Conservation (phyloP, 2,888 invertebrate genomes). For the Drosophila formosana region DNA sequence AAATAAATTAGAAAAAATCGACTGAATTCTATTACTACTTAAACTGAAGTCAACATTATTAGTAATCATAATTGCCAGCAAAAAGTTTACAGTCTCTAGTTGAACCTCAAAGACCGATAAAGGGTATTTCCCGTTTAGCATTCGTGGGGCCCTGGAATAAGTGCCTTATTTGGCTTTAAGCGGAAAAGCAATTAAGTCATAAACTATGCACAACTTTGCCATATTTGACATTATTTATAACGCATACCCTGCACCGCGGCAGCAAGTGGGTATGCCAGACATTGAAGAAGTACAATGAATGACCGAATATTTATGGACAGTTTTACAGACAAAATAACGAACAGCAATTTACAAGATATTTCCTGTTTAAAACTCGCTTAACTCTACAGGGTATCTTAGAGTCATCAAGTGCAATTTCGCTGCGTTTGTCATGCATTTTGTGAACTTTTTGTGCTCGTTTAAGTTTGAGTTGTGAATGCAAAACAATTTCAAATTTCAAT, state of each 20-base stretch:
- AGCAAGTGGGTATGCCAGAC: background rate
- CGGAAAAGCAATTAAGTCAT: conserved; percentile 24
- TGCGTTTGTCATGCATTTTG: conserved; percentile 1
- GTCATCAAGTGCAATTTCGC: background rate
- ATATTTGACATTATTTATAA: conserved; percentile 2
- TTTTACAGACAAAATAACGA: too few species aligned
- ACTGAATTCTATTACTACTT: too few species aligned
- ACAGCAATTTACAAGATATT: too few species aligned
- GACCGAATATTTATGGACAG: too few species aligned
- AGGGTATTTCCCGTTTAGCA: conserved; percentile 12
- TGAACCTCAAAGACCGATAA: too few species aligned
- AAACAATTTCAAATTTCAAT: conserved; percentile 5
- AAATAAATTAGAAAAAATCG: too few species aligned
- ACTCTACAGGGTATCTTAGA: conserved; percentile 3
- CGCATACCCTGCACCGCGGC: background rate
- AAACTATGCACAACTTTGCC: conserved; percentile 10
- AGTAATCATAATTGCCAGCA: too few species aligned
- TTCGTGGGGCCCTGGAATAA: background rate
- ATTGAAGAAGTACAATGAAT: too few species aligned
- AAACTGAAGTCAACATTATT: too few species aligned
- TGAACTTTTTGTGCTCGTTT: background rate
- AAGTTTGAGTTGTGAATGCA: conserved; percentile 12
- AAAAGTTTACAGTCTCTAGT: too few species aligned
- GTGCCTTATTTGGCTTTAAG: conserved; percentile 1
- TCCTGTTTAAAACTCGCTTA: too few species aligned